These are phyloP conservation scores for Agonum fuliginosum DNA, from an alignment of 2,888 invertebrate species.

Conservation along the genomic window DNA sequence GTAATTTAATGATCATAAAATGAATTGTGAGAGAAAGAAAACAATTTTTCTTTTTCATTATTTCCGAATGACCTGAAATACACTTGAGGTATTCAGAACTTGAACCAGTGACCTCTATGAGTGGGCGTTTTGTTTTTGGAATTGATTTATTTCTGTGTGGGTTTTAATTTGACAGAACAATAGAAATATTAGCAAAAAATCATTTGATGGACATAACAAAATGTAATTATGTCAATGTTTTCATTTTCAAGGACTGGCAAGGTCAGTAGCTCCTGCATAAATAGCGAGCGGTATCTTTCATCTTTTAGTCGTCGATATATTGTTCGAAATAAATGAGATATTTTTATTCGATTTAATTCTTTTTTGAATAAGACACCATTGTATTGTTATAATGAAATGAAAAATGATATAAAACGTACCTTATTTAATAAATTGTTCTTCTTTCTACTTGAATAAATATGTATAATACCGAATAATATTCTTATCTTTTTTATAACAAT, in stretches of 20 bases:
- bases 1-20: background rate
- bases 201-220: slow-evolving; percentile 7
- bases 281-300: too few relatives aligned
- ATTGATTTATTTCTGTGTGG: slow-evolving; percentile 23
- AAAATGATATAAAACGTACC: too few relatives aligned
- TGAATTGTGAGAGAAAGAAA: background rate
- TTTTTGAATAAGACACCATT: too few relatives aligned
- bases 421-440: too few relatives aligned
- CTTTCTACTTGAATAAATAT: too few relatives aligned
- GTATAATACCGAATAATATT: too few relatives aligned
- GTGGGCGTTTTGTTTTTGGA: slow-evolving; percentile 1
- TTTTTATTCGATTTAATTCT: too few relatives aligned
- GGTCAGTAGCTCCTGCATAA: too few relatives aligned
- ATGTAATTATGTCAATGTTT: slow-evolving; percentile 11
- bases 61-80: background rate
- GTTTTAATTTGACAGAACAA: slow-evolving; percentile 14
- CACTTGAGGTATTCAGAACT: slow-evolving; percentile 16
- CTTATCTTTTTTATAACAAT: too few relatives aligned
- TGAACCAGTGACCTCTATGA: slow-evolving; percentile 17
- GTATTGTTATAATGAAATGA: too few relatives aligned
- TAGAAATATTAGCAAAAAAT: slow-evolving; percentile 28
- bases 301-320: too few relatives aligned
- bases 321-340: too few relatives aligned
- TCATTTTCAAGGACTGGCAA: background rate
- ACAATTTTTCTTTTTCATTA: background rate